These are phyloP conservation scores for Bettongia penicillata DNA, from an alignment of 2,113 vertebrate genomes.

Conservation along the genomic window DNA sequence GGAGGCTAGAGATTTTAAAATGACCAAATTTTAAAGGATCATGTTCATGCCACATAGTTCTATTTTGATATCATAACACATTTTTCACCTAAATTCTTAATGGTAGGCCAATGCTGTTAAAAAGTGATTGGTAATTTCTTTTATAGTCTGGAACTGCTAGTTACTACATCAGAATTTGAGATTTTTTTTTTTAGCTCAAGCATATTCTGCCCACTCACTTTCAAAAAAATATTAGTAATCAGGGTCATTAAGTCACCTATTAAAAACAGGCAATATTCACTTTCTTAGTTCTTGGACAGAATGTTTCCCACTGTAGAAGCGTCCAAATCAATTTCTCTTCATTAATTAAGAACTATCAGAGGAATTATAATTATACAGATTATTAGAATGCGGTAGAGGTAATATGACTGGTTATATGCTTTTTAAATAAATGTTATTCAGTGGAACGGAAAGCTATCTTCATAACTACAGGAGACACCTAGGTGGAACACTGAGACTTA, in stretches of 20 bases:
- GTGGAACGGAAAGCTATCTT: not conserved
- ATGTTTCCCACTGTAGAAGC: not conserved
- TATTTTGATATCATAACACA: not conserved
- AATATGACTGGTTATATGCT: not conserved
- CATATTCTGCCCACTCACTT: not conserved
- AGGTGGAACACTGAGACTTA: not conserved
- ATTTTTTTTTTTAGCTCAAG: too few species aligned
- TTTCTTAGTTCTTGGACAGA: not conserved
- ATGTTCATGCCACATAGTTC: not conserved
- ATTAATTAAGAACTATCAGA: not conserved
- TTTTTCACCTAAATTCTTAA: not conserved
- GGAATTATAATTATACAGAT: not conserved
- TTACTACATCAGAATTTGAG: not conserved
- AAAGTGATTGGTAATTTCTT: too few species aligned
- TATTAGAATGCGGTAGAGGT: not conserved
- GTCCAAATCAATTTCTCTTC: not conserved
- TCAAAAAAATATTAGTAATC: not conserved
- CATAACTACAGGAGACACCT: not conserved
- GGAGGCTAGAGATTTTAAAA: not conserved
- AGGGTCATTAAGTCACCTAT: not conserved
- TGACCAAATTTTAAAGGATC: not conserved
- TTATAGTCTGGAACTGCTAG: not conserved
- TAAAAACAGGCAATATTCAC: not conserved
- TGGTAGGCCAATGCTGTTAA: not conserved
- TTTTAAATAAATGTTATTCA: not conserved